These are phyloP conservation scores for Tragopan temminckii DNA, from an alignment of 2,797 vertebrate genomes.

Conservation along the genomic window DNA sequence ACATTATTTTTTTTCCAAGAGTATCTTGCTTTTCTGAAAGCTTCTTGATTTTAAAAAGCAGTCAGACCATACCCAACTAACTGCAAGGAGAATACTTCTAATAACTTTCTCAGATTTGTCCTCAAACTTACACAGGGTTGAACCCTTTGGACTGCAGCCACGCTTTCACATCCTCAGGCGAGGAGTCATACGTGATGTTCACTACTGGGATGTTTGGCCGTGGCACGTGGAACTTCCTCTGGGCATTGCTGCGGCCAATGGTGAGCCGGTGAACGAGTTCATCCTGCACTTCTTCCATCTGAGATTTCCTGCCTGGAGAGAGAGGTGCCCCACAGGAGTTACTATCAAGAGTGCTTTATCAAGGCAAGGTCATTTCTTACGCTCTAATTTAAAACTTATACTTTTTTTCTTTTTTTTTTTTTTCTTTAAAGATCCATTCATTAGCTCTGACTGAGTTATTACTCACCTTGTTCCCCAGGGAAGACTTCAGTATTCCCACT, in stretches of 20 bases:
- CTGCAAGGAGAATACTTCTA: rapidly evolving
- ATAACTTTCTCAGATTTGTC: not conserved
- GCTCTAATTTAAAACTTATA: rapidly evolving
- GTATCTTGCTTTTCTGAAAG: not conserved
- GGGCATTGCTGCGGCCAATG: constrained; percentile 89
- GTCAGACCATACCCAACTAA: not conserved
- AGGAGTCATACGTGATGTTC: constrained; percentile 91
- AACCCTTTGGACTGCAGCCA: constrained; percentile 96
- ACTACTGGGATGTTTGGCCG: constrained; percentile 78
- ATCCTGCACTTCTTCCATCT: constrained; percentile 98
- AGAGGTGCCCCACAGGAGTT: not conserved
- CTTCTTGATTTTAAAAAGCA: not conserved
- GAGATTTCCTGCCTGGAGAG: constrained; percentile 91
- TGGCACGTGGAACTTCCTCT: constrained; percentile 90
- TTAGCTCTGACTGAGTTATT: not conserved
- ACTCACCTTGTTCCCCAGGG: not conserved
- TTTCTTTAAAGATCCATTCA: not conserved
- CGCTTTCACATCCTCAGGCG: constrained; percentile 86
- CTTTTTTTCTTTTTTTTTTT: not conserved
- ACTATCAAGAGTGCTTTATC: not conserved
- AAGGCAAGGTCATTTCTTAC: not conserved
- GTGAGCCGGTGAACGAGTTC: constrained; percentile 94
- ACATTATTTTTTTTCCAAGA: not conserved
- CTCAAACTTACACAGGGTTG: constrained; percentile 89
- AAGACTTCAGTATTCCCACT: not conserved